Conservation (phyloP, 2,888 invertebrate species). For the Ptilodon capucinus region DNA sequence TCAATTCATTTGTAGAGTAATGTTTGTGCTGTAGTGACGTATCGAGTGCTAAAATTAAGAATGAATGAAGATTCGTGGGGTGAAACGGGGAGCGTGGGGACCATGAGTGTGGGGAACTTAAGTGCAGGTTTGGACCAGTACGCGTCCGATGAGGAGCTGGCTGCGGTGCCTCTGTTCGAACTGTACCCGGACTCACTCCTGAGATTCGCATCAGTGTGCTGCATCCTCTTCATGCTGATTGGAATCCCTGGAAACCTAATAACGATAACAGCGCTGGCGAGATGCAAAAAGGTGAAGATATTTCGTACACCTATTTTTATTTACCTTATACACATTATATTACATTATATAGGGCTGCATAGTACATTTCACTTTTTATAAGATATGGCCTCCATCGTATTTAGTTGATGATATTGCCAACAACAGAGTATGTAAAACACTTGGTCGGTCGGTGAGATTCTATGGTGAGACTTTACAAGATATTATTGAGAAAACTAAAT, state of each 20-base stretch:
- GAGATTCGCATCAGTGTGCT: constrained; percentile 86
- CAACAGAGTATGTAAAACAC: no score
- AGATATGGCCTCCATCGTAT: no score
- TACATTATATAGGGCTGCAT: no score
- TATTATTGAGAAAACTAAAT: no score
- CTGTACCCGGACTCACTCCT: constrained; percentile 86
- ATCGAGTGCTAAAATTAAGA: constrained; percentile 11
- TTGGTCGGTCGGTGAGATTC: no score
- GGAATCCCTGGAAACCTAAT: constrained; percentile 91
- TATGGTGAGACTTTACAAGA: no score
- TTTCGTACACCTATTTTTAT: constrained; percentile 6
- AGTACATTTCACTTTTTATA: no score
- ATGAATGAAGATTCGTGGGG: constrained; percentile 11
- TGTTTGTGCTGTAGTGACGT: constrained; percentile 40
- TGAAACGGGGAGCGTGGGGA: constrained; percentile 6
- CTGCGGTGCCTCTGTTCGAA: constrained; percentile 80
- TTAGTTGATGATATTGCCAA: no score
- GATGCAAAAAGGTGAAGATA: constrained; percentile 90
- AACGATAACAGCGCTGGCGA: constrained; percentile 88
- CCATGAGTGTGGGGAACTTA: constrained; percentile 4
- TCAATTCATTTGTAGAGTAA: constrained; percentile 54
- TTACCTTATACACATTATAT: no score
- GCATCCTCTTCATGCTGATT: constrained; percentile 87
- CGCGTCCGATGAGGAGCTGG: constrained; percentile 51
- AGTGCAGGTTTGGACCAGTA: constrained; percentile 44